These are phyloP conservation scores for Polydrusus pterygomalis DNA, from an alignment of 2,888 invertebrate species.

Conservation along the genomic window DNA sequence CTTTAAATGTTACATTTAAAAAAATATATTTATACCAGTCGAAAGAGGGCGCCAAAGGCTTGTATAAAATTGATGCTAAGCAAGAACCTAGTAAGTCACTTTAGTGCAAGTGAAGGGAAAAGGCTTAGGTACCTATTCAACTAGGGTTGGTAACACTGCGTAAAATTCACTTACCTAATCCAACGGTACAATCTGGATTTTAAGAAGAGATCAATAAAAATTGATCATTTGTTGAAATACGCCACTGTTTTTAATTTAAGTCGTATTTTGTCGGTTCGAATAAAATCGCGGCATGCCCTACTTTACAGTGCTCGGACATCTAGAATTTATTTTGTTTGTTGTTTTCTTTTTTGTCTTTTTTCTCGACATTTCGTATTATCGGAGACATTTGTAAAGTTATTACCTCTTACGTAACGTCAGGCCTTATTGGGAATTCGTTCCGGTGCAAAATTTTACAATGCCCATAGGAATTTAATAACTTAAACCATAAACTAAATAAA, in stretches of 20 bases:
- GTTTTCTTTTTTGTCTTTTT: constrained; percentile 57
- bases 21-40: no score
- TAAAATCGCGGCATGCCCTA: constrained; percentile 70
- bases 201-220: no score
- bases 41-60: no score
- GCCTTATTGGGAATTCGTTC: constrained; percentile 51
- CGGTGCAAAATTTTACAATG: constrained; percentile 41
- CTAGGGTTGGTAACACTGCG: no score
- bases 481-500: neutral
- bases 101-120: no score
- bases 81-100: no score
- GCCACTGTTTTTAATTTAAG: constrained; percentile 60
- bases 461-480: constrained; percentile 17
- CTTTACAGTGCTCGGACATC: constrained; percentile 66
- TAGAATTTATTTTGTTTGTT: constrained; percentile 65
- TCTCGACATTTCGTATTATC: constrained; percentile 31
- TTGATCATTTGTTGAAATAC: constrained; percentile 19
- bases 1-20: no score
- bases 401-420: constrained; percentile 51
- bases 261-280: constrained; percentile 68
- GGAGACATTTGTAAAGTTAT: constrained; percentile 49
- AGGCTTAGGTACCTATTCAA: no score
- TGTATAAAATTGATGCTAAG: no score
- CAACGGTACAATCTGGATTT: no score
- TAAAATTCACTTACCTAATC: no score